Evolutionary conservation across 1,140 invertebrate species (phyloP).

Genomic region (Drosophila elegans): DNA sequence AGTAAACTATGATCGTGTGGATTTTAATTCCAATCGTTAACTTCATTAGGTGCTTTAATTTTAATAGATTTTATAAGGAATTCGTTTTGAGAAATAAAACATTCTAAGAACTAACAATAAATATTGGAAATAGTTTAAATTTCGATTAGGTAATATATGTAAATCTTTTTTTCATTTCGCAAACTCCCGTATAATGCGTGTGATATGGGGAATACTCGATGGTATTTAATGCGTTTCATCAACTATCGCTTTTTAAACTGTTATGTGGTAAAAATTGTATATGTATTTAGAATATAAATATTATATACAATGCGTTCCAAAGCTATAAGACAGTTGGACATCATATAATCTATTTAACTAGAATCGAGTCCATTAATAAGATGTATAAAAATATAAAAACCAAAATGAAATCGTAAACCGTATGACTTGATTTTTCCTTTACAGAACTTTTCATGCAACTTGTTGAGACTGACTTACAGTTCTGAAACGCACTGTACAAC

Average conservation of each 20-base stretch:
- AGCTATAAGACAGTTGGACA: not conserved
- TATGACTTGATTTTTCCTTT: not conserved
- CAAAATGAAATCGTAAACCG: not conserved
- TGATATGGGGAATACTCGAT: slow-evolving; percentile 38
- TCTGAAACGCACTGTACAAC: slow-evolving; percentile 21
- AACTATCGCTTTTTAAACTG: slow-evolving; percentile 17
- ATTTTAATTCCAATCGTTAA: slow-evolving; percentile 22
- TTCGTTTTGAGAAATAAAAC: slow-evolving; percentile 22
- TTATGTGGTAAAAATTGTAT: slow-evolving; percentile 47
- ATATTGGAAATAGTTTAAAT: slow-evolving; percentile 40
- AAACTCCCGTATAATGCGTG: slow-evolving; percentile 23
- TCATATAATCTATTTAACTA: not conserved
- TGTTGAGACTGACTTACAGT: not conserved
- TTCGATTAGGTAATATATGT: slow-evolving; percentile 44
- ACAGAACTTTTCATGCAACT: not conserved
- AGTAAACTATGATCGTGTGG: slow-evolving; percentile 9
- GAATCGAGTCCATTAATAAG: not conserved
- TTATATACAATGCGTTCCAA: slow-evolving; percentile 29
- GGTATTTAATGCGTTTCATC: slow-evolving; percentile 28
- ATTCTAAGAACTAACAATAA: slow-evolving; percentile 46
- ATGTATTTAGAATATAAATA: slow-evolving; percentile 31
- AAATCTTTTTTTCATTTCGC: slow-evolving; percentile 40
- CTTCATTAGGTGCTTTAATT: slow-evolving; percentile 10
- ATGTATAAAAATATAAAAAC: not conserved
- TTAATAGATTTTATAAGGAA: slow-evolving; percentile 18